Base-by-base conservation (phyloP, 2,888 invertebrate genomes). In the Timandra comae region DNA sequence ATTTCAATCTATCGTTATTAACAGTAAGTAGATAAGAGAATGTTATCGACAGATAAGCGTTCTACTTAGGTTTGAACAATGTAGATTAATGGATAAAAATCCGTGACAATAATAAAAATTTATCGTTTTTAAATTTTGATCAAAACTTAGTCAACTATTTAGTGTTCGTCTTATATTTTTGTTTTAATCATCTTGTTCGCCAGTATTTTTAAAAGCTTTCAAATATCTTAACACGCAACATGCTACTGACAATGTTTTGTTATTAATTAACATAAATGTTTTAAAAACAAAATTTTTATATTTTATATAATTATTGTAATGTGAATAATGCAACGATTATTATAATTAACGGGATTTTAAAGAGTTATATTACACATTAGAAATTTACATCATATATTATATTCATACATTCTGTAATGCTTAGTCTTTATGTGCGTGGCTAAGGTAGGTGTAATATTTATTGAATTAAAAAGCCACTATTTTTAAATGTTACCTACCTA, bases 241-340 rank as follows among this genome's bases (percentile, higher is more conserved):
- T 74, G 75, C 74, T 63, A 69, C 64, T 49, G 61, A 63, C 52
- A 56, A 54, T 61, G 49, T 67, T 69, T 72, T 63, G 16, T 3
- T 16, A 16, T 5, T 16, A 16, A 16, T 16, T 16, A 16, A 16
- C 16, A 6, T 16, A 16, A 16, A 16, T 6, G 16, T 16, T 16
- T 16, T 16, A 16, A 16, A 16, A 16, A 16, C 16, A 16, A 16
- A 16, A 16, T 5, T 1, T 16, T 6, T 6, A 16, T 16, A 16
- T 3, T 16, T 5, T 16, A 5, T 16, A 16, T 16, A 5, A 16
- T n/a, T n/a, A n/a, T n/a, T n/a, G 6, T 16, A 16, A 16, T 16
- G 61, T 67, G 50, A 54, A 61, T 63, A 73, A 62, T 56, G 61
- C 46, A 67, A 61, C 50, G 16, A 16, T 16, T 16, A 16, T 16